Conservation (phyloP, 2,113 vertebrate genomes). For the Atractosteus spatula region DNA sequence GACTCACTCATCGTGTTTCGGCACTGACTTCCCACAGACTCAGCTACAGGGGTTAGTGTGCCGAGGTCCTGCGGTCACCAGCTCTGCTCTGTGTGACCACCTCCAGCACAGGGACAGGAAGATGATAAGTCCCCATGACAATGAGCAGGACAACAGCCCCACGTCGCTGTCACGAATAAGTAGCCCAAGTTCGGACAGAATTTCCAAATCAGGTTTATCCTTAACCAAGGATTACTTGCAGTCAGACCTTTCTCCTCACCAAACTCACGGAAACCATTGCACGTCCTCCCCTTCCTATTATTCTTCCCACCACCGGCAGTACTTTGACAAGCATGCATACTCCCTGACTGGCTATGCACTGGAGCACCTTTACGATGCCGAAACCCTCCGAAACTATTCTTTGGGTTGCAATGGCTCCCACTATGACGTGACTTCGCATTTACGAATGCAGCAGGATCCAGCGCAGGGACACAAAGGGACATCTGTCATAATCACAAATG, state of each 20-base stretch:
- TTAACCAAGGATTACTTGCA: constrained; percentile 86
- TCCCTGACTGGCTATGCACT: constrained; percentile 88
- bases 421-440: constrained; percentile 87
- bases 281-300: constrained; percentile 81
- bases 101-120: constrained; percentile 73
- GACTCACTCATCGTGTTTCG: constrained; percentile 75
- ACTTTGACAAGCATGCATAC: constrained; percentile 91
- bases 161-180: constrained; percentile 79
- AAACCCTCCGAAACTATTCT: constrained; percentile 85
- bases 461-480: constrained; percentile 88
- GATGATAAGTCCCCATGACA: constrained; percentile 72
- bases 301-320: constrained; percentile 73
- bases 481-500: constrained; percentile 95
- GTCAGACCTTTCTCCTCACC: constrained; percentile 77
- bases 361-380: constrained; percentile 90
- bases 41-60: constrained; percentile 71
- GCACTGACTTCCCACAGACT: constrained; percentile 71
- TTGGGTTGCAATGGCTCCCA: constrained; percentile 81
- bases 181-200: constrained; percentile 80
- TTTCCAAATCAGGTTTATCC: constrained; percentile 74
- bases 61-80: constrained; percentile 58
- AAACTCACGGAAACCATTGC: constrained; percentile 69
- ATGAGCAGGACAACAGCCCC: constrained; percentile 80
- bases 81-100: constrained; percentile 74
- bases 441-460: constrained; percentile 85